phyloP scores from a whole-genome alignment of 2,888 invertebrate species.

The Eustalomyia histrio region DNA sequence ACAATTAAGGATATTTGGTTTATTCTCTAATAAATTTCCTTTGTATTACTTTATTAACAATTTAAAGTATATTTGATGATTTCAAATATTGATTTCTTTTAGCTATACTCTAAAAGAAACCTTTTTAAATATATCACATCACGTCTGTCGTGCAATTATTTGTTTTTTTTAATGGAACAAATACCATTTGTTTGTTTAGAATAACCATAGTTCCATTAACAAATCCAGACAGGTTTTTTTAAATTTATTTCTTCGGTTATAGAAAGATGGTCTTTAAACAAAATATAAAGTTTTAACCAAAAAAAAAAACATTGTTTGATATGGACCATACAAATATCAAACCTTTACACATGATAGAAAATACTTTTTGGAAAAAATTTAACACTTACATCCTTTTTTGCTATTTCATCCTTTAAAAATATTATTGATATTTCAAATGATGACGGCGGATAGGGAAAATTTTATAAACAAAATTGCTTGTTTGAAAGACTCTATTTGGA shows the following conservation, averaged over 20 bases:
- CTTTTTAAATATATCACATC: background rate
- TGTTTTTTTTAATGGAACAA: constrained; percentile 27
- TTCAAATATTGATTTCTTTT: constrained; percentile 46
- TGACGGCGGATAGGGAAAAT: background rate
- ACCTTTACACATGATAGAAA: constrained; percentile 48
- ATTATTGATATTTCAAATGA: constrained; percentile 65
- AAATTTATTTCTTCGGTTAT: background rate
- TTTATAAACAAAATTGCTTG: constrained; percentile 4
- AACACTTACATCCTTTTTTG: constrained; percentile 52
- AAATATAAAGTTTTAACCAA: background rate
- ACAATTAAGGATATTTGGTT: constrained; percentile 2
- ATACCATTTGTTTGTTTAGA: constrained; percentile 15
- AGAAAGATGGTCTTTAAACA: background rate
- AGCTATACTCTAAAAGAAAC: background rate
- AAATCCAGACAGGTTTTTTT: constrained; percentile 6
- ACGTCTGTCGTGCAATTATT: background rate
- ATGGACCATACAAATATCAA: background rate
- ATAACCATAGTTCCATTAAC: constrained; percentile 27
- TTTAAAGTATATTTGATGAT: background rate
- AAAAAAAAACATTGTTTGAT: constrained; percentile 1
- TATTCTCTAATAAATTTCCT: background rate
- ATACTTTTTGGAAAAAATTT: constrained; percentile 63
- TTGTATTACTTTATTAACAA: background rate
- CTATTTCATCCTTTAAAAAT: background rate
- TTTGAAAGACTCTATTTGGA: background rate